Percentiles rank a stretch among this genome's conserved stretches.
phyloP scores from a whole-genome alignment of 2,113 vertebrate genomes.

The Donacobius atricapilla region DNA sequence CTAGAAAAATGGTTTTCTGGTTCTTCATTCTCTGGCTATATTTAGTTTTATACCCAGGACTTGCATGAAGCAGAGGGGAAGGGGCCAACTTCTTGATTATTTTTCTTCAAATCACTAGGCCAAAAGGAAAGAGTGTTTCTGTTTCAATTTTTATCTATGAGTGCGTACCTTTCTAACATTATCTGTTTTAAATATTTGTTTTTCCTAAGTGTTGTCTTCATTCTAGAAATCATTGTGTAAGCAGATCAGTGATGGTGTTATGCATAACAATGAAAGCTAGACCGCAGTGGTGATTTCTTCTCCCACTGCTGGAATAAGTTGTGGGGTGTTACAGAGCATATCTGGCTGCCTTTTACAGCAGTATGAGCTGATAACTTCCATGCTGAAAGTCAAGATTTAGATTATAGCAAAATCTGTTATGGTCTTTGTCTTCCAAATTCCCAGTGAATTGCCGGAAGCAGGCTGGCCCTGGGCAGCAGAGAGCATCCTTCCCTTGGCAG shows the following conservation, averaged over 20 bases:
- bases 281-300: not conserved
- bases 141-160: not conserved
- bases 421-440: not conserved
- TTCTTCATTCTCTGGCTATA: not conserved
- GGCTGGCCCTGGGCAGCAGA: not conserved
- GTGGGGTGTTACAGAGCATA: not conserved
- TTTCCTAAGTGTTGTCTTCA: not conserved
- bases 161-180: not conserved
- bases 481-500: not conserved
- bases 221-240: not conserved
- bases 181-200: not conserved
- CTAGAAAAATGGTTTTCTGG: constrained; percentile 53
- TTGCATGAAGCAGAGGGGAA: not conserved
- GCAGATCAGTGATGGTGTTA: not conserved
- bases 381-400: not conserved
- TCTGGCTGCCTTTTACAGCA: not conserved
- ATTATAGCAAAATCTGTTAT: not conserved
- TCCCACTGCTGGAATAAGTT: not conserved
- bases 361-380: not conserved
- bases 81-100: not conserved
- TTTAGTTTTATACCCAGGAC: constrained; percentile 29
- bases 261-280: not conserved
- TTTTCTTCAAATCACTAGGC: not conserved
- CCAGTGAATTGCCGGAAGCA: not conserved
- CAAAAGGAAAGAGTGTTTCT: not conserved